These are phyloP conservation scores for Sebastes nivosus DNA, from an alignment of 2,797 vertebrate species.

Conservation along the genomic window DNA sequence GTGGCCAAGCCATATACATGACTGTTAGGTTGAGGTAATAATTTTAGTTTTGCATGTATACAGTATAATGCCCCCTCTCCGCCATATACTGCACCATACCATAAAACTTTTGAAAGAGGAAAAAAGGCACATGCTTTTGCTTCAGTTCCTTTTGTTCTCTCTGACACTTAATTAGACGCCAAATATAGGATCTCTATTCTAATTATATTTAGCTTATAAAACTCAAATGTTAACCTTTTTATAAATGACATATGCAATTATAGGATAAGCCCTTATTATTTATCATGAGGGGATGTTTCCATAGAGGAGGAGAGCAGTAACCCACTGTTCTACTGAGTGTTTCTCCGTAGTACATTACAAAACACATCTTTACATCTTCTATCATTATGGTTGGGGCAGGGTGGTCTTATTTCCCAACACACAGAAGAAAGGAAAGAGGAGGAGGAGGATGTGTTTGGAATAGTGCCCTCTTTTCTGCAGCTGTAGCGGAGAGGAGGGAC, in stretches of 20 bases:
- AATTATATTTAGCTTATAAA: slow-evolving; percentile 8
- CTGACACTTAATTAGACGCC: slow-evolving; percentile 32
- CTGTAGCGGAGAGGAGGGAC: slow-evolving; percentile 70
- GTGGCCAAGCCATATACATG: not conserved
- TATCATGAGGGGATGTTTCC: slow-evolving; percentile 31
- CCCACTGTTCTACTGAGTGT: slow-evolving; percentile 13
- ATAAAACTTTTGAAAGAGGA: not conserved
- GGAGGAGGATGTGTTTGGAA: slow-evolving; percentile 62
- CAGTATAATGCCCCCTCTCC: not conserved
- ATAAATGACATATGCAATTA: slow-evolving; percentile 35
- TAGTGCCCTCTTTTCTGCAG: slow-evolving; percentile 73
- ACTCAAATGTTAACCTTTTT: slow-evolving; percentile 14
- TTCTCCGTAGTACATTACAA: slow-evolving; percentile 24
- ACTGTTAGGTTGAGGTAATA: not conserved
- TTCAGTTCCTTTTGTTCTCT: slow-evolving; percentile 13
- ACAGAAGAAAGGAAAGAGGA: slow-evolving; percentile 42
- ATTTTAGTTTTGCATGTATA: not conserved
- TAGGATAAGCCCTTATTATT: slow-evolving; percentile 20
- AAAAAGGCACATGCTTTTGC: not conserved
- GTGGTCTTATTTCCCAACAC: slow-evolving; percentile 49
- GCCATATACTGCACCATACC: not conserved
- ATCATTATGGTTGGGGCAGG: slow-evolving; percentile 39
- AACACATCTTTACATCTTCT: slow-evolving; percentile 31
- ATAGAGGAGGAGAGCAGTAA: slow-evolving; percentile 1
- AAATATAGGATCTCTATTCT: not conserved